Base-by-base conservation (phyloP, 2,888 invertebrate species). In the Drosophila melanosoma region DNA sequence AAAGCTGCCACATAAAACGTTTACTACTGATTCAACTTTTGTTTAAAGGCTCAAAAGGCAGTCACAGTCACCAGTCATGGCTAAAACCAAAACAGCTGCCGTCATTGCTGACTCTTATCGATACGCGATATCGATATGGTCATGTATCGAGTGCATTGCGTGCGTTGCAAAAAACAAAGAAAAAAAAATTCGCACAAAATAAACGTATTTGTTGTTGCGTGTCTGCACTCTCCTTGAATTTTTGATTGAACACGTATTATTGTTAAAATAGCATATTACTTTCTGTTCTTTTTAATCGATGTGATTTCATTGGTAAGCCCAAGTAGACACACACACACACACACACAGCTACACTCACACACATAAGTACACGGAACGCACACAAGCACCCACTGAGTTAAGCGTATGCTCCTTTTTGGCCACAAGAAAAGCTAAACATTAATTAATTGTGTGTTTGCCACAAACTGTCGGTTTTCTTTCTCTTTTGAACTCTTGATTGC, bases 41-140 rank as follows among this genome's bases (percentile, higher is more conserved):
- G 64, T 64, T 62, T 62, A 68, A 63, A 66, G 45, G 65, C 53
- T 48, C 29, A 64, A 67, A 77, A 54, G 67, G 70, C 67, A 75
- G 78, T 61, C 76, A 77, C 77, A 77, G 76, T 79, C 72, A 73
- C 63, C 76, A 79, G 66, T 76, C 69, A 79, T 66, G 79, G 79
- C 80, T 69, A 79, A 76, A 79, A 85, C 69, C 80, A 87, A 82
- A 85, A 87, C 85, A 85, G 85, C 85, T 85, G 85, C 85, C 85
- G 87, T 85, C 85, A 85, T 78, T 71, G 57, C 64, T 69, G 54
- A 15, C 23, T 38, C 12, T 38, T 74, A 80, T 80, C 80, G 79
- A 79, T 79, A 80, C 58, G 45, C 49, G 57, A 66, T 79, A 80
- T 79, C 87, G 87, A 82, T 87, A 81, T 59, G 45, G 26, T 29